Base-by-base conservation (phyloP, 2,797 vertebrate species). In the Amblyraja radiata region DNA sequence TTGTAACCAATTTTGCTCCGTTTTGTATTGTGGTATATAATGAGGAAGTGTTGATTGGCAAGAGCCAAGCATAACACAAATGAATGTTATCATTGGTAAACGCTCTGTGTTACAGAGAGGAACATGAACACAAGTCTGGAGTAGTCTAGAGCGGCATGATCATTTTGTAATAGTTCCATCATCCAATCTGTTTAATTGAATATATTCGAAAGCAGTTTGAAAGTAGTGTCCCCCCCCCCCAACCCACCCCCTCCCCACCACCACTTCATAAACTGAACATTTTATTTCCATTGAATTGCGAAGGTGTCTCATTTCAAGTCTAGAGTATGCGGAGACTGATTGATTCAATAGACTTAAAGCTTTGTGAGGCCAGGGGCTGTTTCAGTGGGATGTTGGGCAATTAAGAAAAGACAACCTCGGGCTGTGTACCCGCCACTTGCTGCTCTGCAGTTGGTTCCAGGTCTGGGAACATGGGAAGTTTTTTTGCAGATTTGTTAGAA, bases 301-400 rank as follows among this genome's bases (percentile, higher is more conserved):
- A 93, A 94, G 6, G 28, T 93, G 93, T 93, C 93, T 93, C 63
- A 92, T 94, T 93, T 86, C 93, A 94, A 95, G 65, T 58, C 71
- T 36, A 16, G 93, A 93, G 93, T 39, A 5, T 94, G 63, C 86
- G 93, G 90, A 74, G n/a, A 21, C 93, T 86, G 94, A 93, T 93
- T 93, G 93, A 93, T 86, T 61, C 46, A 32, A 93, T 11, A 81
- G 93, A 78, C 83, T 93, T 25, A 25, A 83, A 76, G 92, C 84
- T 93, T 71, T 93, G 74, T 0, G 0, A 90, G 65, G 90, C 7
- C n/a, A 93, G 23, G 9, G 36, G 71, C 90, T 76, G 25, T 46
- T 54, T 73, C 39, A 92, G 90, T 54, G 71, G 63, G 90, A 58
- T 92, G 39, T 74, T 46, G n/a, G 71, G 71, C 90, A 76, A 39